Evolutionary conservation across 1,140 invertebrate genomes (phyloP), one percentile per base, ranked within the genome.

Genomic region (Chlorops oryzae): DNA sequence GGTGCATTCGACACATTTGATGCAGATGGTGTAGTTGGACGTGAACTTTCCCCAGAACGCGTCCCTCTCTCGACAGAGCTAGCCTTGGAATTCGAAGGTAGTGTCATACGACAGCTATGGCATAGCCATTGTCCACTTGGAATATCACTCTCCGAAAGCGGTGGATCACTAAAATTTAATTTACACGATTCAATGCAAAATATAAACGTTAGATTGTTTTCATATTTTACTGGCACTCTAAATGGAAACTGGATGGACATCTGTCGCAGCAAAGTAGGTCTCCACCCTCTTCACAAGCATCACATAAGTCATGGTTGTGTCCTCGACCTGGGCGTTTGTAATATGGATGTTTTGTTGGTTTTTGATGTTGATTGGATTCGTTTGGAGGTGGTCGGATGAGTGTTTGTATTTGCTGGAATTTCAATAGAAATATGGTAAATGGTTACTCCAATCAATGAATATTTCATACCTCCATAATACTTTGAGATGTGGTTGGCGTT

Each of bases 211-310:
- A n/a, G n/a, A n/a, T n/a, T n/a, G n/a, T n/a, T n/a, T n/a, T n/a
- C n/a, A 47, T 27, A 47, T 40, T 17, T 83, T 76, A 94, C 90
- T 96, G 91, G 81, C 93, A 96, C 44, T 85, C 81, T 38, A 96
- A 77, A 76, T 97, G 94, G 75, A 97, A 97, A 27, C 92, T 92
- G 27, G 90, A 89, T 27, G 92, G 92, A 69, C 94, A 97, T 55
- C 85, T 83, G 69, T 97, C 93, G 73, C 95, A 97, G 68, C 92
- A 96, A 43, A 97, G 84, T n/a, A 97, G 74, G 73, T 95, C 90
- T 24, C 93, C 93, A 32, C 92, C 92, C 78, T 96, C 92, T 56
- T 86, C 81, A 70, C 91, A 94, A 38, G 86, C 86, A 75, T 96
- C 92, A 72, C 93, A 97, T 53, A 82, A 86, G 70, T 96, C 92